These are phyloP conservation scores for Percopsis transmontana DNA, from an alignment of 2,113 vertebrate species.

Conservation along the genomic window DNA sequence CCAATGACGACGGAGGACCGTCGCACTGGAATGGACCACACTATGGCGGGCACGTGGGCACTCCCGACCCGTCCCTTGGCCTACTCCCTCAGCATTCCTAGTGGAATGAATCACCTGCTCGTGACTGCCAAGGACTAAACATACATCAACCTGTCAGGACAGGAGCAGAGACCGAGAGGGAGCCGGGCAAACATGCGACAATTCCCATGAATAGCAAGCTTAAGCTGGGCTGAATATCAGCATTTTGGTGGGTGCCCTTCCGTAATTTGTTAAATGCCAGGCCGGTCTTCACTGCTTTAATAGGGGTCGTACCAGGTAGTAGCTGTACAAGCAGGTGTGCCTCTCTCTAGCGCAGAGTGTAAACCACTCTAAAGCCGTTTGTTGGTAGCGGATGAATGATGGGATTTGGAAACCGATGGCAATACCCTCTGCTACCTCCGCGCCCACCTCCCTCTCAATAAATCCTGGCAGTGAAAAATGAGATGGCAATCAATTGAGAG, in stretches of 20 bases:
- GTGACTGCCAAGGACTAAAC: conserved; percentile 60
- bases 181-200: conserved; percentile 37
- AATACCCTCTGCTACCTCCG: conserved; percentile 10
- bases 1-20: conserved; percentile 7
- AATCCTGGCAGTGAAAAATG: conserved; percentile 45
- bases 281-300: not conserved
- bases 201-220: conserved; percentile 25
- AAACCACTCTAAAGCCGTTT: not conserved
- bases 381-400: conserved; percentile 12
- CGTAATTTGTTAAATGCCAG: too few species aligned
- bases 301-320: not conserved
- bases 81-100: conserved; percentile 55
- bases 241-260: too few species aligned
- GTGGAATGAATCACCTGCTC: conserved; percentile 59
- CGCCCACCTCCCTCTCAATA: conserved; percentile 19
- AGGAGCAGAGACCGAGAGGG: conserved; percentile 22
- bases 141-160: conserved; percentile 66
- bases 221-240: conserved; percentile 2
- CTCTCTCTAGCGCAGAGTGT: not conserved
- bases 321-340: not conserved
- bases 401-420: conserved; percentile 15
- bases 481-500: conserved; percentile 35
- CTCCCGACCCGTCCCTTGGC: conserved; percentile 23
- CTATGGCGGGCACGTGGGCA: conserved; percentile 27
- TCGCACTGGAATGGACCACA: conserved; percentile 31